Evolutionary conservation across 2,797 vertebrate species (phyloP).

Genomic region (Eurystomus glaucurus): DNA sequence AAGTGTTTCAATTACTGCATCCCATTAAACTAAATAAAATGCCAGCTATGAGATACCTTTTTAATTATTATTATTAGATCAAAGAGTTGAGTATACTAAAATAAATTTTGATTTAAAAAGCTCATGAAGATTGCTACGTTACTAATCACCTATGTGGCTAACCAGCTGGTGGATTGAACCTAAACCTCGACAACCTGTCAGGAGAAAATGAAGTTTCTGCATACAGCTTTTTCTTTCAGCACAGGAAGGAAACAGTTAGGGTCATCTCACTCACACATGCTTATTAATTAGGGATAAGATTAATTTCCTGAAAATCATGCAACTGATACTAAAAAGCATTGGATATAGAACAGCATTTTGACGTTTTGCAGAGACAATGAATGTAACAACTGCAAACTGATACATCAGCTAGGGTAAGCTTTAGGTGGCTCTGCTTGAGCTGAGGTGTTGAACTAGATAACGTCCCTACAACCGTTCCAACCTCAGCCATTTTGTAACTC

Average conservation of each 20-base stretch:
- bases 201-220: neutral
- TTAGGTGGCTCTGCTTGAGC: neutral
- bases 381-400: neutral
- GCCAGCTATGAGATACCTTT: neutral
- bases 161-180: neutral
- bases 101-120: neutral
- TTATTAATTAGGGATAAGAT: neutral
- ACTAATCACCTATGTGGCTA: neutral
- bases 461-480: neutral
- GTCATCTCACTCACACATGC: neutral
- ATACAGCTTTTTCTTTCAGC: neutral
- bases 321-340: neutral
- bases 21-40: neutral
- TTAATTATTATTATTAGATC: neutral
- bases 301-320: neutral
- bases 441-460: fast-evolving
- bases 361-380: neutral
- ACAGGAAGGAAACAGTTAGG: neutral
- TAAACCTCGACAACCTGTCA: no score
- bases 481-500: neutral
- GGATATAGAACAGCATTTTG: neutral
- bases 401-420: neutral
- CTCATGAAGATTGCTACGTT: neutral
- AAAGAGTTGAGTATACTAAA: neutral
- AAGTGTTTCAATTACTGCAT: neutral